Conservation (phyloP, 1,140 invertebrate genomes). For the Cataglyphis hispanica region DNA sequence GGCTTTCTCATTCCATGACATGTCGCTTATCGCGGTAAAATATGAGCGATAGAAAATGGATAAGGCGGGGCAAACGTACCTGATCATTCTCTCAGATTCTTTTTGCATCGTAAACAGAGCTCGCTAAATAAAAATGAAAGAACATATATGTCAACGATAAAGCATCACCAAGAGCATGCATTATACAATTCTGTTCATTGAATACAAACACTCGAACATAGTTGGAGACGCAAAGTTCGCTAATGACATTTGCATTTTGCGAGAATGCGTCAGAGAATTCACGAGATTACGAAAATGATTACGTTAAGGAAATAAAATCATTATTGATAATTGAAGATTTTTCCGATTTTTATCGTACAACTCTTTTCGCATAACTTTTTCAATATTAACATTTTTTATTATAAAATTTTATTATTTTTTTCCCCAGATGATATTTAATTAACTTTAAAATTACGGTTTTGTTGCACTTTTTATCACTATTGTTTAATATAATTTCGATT, state of each 20-base stretch:
- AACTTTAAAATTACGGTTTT: slow-evolving; percentile 2
- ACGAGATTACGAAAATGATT: neutral
- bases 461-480: neutral
- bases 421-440: neutral
- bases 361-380: neutral
- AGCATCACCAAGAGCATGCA: neutral
- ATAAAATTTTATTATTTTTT: slow-evolving; percentile 10
- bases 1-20: neutral
- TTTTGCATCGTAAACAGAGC: neutral
- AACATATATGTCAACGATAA: neutral
- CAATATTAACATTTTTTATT: neutral
- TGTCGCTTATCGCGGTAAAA: neutral
- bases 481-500: neutral
- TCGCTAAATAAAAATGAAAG: neutral
- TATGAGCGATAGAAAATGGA: neutral
- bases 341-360: neutral
- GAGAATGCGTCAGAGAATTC: neutral
- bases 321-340: slow-evolving; percentile 5
- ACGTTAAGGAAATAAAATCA: slow-evolving; percentile 12
- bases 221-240: neutral
- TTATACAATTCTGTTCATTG: slow-evolving; percentile 16
- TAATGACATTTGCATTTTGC: neutral
- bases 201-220: neutral
- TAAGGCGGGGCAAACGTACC: neutral
- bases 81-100: neutral